Conservation (phyloP, 2,113 vertebrate genomes). For the Chloropsis cyanopogon region DNA sequence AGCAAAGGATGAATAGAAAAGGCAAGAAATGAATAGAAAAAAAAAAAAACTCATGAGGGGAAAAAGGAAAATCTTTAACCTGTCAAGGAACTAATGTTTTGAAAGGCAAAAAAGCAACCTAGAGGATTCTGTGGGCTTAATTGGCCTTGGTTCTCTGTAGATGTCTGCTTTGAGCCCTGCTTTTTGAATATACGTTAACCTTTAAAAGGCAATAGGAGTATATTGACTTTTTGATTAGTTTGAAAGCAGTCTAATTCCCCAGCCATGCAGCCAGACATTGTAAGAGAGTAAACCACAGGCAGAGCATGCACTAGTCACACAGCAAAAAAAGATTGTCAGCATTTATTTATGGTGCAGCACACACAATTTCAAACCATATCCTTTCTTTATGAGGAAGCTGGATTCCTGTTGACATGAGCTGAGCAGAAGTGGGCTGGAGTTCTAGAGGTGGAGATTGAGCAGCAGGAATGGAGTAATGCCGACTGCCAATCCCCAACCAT, state of each 20-base stretch:
- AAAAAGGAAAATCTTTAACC: not conserved
- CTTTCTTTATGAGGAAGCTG: not conserved
- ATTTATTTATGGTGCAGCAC: not conserved
- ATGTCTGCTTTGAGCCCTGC: not conserved
- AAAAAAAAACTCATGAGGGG: not conserved
- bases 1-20: not conserved
- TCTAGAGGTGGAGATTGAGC: not conserved
- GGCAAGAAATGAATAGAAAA: not conserved
- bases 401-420: not conserved
- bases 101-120: not conserved
- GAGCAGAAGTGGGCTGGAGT: not conserved
- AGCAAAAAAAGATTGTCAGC: not conserved
- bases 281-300: not conserved
- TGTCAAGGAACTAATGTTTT: not conserved
- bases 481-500: not conserved
- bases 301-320: not conserved
- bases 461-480: not conserved
- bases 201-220: constrained; percentile 3
- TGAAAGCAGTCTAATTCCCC: not conserved
- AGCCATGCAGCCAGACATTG: not conserved
- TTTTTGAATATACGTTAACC: not conserved
- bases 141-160: not conserved
- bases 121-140: not conserved
- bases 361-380: not conserved
- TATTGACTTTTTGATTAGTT: not conserved